Conservation (phyloP, 2,888 invertebrate species). For the Pecten maximus region DNA sequence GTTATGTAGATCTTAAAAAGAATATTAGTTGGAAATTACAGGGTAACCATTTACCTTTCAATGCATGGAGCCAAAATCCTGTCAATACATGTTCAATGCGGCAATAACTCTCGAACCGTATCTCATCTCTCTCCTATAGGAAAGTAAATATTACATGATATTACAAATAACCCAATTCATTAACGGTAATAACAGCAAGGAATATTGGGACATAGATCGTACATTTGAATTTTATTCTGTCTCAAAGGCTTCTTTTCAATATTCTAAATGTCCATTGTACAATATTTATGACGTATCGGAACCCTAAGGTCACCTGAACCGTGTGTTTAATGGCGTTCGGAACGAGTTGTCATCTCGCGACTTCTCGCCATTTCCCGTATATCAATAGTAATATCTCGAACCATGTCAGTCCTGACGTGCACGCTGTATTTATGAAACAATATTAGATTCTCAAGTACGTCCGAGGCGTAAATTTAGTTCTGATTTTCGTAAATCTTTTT, state of each 20-base stretch:
- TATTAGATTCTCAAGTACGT: neutral
- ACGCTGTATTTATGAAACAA: neutral
- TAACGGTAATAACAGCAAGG: neutral
- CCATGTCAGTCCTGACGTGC: neutral
- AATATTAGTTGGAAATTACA: neutral
- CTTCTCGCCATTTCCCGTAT: neutral
- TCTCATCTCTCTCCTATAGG: conserved; percentile 79
- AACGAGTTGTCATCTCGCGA: neutral
- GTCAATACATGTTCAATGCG: conserved; percentile 82
- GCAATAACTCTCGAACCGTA: conserved; percentile 81
- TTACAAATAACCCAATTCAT: neutral
- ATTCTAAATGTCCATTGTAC: neutral
- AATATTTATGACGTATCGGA: neutral
- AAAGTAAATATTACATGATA: conserved; percentile 34
- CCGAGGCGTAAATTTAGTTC: neutral
- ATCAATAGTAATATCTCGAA: neutral
- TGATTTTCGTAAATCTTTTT: neutral
- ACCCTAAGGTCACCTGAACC: neutral
- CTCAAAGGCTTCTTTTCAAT: neutral
- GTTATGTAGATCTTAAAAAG: too few relatives aligned
- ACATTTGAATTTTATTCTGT: neutral
- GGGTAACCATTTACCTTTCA: conserved; percentile 75
- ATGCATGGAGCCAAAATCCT: conserved; percentile 82
- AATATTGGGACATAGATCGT: neutral
- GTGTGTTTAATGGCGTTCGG: neutral